Evolutionary conservation across 2,113 vertebrate genomes (phyloP).

Genomic region (Machaerirhynchus nigripectus): DNA sequence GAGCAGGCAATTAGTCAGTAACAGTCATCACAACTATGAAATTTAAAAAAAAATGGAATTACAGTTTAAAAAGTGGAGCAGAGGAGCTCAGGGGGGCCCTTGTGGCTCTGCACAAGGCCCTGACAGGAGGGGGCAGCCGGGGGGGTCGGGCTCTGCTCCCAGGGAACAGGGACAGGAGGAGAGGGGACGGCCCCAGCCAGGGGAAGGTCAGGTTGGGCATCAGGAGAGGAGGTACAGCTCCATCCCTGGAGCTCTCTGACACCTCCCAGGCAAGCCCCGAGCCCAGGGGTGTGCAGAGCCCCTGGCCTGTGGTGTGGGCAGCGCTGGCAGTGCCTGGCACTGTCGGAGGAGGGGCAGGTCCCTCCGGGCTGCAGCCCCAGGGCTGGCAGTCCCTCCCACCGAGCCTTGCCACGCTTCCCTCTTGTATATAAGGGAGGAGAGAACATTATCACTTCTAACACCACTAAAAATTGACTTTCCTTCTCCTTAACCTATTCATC

Average conservation of each 20-base stretch:
- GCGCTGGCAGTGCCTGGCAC: neutral
- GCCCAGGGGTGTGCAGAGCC: no score
- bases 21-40: rapidly evolving
- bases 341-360: neutral
- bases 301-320: rapidly evolving
- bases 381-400: rapidly evolving
- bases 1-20: neutral
- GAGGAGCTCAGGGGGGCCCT: neutral
- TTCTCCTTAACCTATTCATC: slow-evolving; percentile 36
- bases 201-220: rapidly evolving
- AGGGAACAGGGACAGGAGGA: neutral
- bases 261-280: neutral
- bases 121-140: neutral
- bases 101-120: neutral
- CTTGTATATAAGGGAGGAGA: neutral
- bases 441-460: neutral
- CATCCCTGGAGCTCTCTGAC: neutral
- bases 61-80: rapidly evolving
- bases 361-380: neutral
- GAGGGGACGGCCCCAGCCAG: neutral
- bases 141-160: neutral
- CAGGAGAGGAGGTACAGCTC: neutral
- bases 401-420: neutral
- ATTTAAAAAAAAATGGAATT: neutral
- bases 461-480: slow-evolving; percentile 3